A percentile compares a stretch with the other conserved stretches of the same genome.
phyloP scores from a whole-genome alignment of 2,113 vertebrate genomes.

The Propithecus coquereli region DNA sequence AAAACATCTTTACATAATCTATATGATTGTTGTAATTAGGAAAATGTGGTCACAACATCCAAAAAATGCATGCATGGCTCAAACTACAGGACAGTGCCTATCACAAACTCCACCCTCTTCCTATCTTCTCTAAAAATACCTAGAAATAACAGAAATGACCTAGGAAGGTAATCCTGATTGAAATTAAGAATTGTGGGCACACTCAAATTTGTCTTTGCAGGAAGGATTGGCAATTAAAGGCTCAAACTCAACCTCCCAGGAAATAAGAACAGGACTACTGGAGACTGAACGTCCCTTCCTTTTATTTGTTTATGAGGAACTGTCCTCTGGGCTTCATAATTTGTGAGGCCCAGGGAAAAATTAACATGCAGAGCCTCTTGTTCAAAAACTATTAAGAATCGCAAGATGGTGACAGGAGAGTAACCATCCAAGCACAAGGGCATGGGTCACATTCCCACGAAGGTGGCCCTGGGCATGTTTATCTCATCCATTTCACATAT shows the following conservation, averaged over 20 bases:
- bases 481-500: not conserved
- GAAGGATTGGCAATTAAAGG: not conserved
- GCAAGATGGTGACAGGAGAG: not conserved
- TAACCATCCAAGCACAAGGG: not conserved
- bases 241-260: not conserved
- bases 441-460: not conserved
- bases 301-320: not conserved
- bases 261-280: not conserved
- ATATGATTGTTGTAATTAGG: not conserved
- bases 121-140: not conserved
- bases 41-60: not conserved
- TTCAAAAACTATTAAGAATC: no score
- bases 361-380: not conserved
- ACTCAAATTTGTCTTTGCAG: not conserved
- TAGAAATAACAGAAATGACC: not conserved
- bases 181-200: not conserved
- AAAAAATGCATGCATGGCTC: not conserved
- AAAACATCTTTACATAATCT: not conserved
- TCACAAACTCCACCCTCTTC: not conserved
- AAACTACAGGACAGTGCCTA: not conserved
- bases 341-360: not conserved
- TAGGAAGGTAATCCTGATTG: not conserved
- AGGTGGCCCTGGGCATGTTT: not conserved
- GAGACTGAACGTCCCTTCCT: not conserved
- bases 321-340: not conserved